Conservation (phyloP, 1,140 invertebrate species). For the Drosophila littoralis region DNA sequence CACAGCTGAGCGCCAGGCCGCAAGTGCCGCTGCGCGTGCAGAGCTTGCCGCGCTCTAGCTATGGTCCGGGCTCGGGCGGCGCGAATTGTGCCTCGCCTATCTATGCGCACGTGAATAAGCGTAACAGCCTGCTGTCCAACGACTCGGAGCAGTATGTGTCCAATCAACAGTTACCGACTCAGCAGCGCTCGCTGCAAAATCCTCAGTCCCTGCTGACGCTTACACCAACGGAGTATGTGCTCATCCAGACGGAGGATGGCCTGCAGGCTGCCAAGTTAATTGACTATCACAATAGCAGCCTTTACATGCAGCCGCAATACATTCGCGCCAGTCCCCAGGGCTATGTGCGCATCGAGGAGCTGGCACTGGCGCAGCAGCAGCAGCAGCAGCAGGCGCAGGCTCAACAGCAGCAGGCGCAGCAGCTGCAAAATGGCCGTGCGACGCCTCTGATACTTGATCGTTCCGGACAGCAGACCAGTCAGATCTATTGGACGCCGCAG, state of each 20-base stretch:
- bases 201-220: constrained; percentile 21
- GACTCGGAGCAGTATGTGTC: constrained; percentile 71
- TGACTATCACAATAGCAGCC: constrained; percentile 46
- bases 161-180: constrained; percentile 43
- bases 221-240: constrained; percentile 57
- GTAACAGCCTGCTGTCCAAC: constrained; percentile 72
- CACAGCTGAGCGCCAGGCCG: constrained; percentile 52
- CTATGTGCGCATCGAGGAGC: constrained; percentile 41
- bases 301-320: constrained; percentile 54
- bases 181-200: constrained; percentile 14
- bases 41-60: constrained; percentile 59
- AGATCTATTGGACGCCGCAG: constrained; percentile 76
- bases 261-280: constrained; percentile 70
- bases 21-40: constrained; percentile 77
- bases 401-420: constrained; percentile 22
- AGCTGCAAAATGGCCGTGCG: constrained; percentile 61
- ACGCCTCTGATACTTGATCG: constrained; percentile 79
- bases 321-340: constrained; percentile 18
- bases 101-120: constrained; percentile 79
- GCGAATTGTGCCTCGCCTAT: constrained; percentile 54
- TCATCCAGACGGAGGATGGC: constrained; percentile 75
- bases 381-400: constrained; percentile 9
- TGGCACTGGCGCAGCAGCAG: constrained; percentile 24
- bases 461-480: constrained; percentile 58
- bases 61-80: not conserved